These are phyloP conservation scores for Florisuga fusca DNA, from an alignment of 2,797 vertebrate genomes.

Conservation along the genomic window DNA sequence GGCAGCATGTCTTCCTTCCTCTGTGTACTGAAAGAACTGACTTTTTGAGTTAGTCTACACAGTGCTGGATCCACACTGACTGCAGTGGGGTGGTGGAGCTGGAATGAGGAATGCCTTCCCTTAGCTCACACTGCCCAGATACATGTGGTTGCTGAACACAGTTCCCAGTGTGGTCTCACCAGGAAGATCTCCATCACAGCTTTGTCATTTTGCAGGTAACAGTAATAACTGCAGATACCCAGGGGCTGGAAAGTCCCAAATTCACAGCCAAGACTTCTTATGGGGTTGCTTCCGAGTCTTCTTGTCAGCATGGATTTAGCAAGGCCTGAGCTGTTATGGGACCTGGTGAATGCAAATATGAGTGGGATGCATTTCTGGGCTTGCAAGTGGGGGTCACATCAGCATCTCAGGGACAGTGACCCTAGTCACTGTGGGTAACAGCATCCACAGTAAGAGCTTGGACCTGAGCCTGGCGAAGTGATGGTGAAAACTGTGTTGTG, in stretches of 20 bases:
- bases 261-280: background rate
- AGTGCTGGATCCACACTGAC: background rate
- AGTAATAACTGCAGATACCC: background rate
- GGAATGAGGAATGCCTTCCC: background rate
- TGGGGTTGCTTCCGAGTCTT: background rate
- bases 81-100: fast-evolving
- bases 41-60: background rate
- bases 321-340: background rate
- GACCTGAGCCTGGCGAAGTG: background rate
- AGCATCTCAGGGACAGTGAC: background rate
- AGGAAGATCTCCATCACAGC: background rate
- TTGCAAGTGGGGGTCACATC: fast-evolving
- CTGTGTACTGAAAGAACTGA: background rate
- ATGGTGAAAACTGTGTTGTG: background rate
- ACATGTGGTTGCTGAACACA: background rate
- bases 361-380: background rate
- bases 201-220: background rate
- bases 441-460: background rate
- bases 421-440: background rate
- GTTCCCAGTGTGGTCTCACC: background rate
- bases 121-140: background rate
- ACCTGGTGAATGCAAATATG: background rate
- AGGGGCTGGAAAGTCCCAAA: background rate
- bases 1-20: background rate
- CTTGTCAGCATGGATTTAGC: background rate